Base-by-base conservation (phyloP, 2,797 vertebrate species). In the Fistularia commersonii region DNA sequence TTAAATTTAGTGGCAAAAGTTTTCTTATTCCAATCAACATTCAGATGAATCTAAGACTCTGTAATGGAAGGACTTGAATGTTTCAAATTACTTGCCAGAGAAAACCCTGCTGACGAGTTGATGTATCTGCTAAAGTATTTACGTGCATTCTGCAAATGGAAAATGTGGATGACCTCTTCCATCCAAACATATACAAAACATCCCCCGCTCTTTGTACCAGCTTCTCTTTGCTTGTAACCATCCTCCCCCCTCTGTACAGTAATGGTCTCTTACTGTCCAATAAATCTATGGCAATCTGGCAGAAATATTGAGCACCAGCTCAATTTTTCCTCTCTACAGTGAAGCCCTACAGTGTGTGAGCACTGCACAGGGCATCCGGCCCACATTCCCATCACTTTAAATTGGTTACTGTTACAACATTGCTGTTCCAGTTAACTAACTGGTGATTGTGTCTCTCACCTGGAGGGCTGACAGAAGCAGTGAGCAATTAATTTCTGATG, bases 361-460 rank as follows among this genome's bases (percentile, higher is more conserved):
- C 39, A 37, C 45, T 5, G 58, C 10, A 39, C 36, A 34, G 0
- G 11, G 48, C 8, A 14, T 12, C 47, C 34, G 66, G 74, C 76
- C 76, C 72, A 79, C 14, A 75, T 81, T 79, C 56, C 51, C 50
- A 41, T 52, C 59, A n/a, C 54, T 60, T 73, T 41, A 82, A 84
- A 44, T 79, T 64, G 72, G 81, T 82, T 72, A 83, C 57, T 74
- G 75, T 72, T 63, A 77, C 73, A 52, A 7, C 6, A 14, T 9
- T 2, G 34, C 52, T 63, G 66, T 55, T 57, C 57, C 68, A 62
- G 45, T 55, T 67, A 13, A 11, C n/a, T 1, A 23, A 8, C 37
- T 6, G 48, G 6, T 7, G 5, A 39, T 8, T 31, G 3, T 7
- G 6, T 23, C 15, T 35, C n/a, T 44, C 14, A 56, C 45, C 49